A percentile compares a stretch with the other conserved stretches of the same genome.
phyloP scores from a whole-genome alignment of 2,888 invertebrate genomes.

The Ischnus inquisitorius region DNA sequence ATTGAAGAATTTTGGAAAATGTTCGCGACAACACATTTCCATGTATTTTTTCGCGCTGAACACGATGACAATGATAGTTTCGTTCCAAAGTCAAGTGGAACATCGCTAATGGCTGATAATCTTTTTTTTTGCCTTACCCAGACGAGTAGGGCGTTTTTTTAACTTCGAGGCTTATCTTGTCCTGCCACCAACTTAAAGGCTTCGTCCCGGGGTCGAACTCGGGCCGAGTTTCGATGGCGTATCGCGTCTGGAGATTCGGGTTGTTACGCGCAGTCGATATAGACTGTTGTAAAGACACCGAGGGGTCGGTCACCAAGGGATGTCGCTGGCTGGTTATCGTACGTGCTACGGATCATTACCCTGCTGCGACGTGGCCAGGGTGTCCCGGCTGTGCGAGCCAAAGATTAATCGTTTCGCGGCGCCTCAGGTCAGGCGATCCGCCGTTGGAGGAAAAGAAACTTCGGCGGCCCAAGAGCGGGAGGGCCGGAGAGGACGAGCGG shows the following conservation, averaged over 20 bases:
- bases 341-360: slow-evolving; percentile 85
- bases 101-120: too few relatives aligned
- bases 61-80: too few relatives aligned
- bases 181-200: too few relatives aligned
- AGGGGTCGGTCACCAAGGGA: slow-evolving; percentile 44
- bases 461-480: slow-evolving; percentile 5
- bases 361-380: slow-evolving; percentile 73
- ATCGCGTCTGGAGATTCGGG: background rate
- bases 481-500: slow-evolving; percentile 34
- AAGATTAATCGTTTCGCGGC: slow-evolving; percentile 71
- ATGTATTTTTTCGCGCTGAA: too few relatives aligned
- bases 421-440: slow-evolving; percentile 44
- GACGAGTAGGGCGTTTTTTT: too few relatives aligned
- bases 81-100: too few relatives aligned
- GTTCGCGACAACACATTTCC: too few relatives aligned
- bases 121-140: too few relatives aligned
- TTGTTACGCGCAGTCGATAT: slow-evolving; percentile 13
- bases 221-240: too few relatives aligned
- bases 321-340: slow-evolving; percentile 81
- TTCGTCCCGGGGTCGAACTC: too few relatives aligned
- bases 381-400: slow-evolving; percentile 50
- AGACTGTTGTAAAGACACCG: slow-evolving; percentile 49
- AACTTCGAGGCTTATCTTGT: too few relatives aligned
- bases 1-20: too few relatives aligned
- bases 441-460: slow-evolving; percentile 34